phyloP scores from a whole-genome alignment of 2,797 vertebrate genomes.

The Urosaurus nigricauda region DNA sequence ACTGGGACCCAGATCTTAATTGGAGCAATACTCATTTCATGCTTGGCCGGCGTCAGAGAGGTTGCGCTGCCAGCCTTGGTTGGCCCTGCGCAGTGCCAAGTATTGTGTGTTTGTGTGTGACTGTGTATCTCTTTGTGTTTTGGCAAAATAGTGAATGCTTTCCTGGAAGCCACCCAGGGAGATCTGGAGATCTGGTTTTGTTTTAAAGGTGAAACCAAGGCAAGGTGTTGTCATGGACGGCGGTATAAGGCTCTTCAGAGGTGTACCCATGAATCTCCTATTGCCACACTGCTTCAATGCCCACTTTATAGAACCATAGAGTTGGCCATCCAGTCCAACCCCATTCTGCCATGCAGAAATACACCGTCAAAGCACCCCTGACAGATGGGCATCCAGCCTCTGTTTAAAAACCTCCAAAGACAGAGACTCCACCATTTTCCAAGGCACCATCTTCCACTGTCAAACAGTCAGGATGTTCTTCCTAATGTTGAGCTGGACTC shows the following conservation, averaged over 20 bases:
- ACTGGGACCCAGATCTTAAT: background rate
- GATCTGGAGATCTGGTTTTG: background rate
- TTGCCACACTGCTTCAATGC: no score
- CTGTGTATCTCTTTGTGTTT: background rate
- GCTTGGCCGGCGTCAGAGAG: constrained; percentile 6
- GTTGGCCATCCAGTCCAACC: no score
- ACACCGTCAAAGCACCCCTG: no score
- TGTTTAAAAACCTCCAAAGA: no score
- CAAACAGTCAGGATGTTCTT: no score
- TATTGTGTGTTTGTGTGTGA: background rate
- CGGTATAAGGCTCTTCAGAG: background rate
- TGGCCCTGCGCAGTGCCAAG: background rate
- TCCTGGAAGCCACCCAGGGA: background rate
- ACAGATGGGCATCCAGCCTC: no score
- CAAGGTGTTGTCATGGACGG: background rate
- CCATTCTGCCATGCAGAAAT: no score
- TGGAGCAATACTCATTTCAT: constrained; percentile 24
- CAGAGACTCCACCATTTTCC: no score
- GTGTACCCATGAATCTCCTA: no score
- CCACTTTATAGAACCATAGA: no score
- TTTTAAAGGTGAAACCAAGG: background rate
- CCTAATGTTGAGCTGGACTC: no score
- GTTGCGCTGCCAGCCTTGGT: rapidly evolving
- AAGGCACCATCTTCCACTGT: no score
- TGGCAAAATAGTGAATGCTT: background rate